phyloP scores from a whole-genome alignment of 1,140 invertebrate genomes.

The Bombus terrestris region DNA sequence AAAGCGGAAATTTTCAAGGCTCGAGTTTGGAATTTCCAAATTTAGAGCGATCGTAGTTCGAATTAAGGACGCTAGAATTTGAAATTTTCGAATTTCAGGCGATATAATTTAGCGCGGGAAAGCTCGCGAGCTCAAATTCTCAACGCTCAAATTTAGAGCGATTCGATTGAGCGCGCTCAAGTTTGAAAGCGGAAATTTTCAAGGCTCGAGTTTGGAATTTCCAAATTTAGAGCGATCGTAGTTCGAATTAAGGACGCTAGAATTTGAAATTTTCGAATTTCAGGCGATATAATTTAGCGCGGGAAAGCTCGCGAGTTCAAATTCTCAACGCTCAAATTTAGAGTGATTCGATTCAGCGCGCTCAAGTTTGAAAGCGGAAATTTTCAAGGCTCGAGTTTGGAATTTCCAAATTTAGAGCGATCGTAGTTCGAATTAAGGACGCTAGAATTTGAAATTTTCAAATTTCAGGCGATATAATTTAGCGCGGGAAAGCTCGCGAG shows the following conservation, averaged over 20 bases:
- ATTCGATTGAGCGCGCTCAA: rapidly evolving
- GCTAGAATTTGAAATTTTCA: no score
- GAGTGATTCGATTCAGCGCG: rapidly evolving
- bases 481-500: rapidly evolving
- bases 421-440: no score
- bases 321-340: no score
- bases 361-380: rapidly evolving
- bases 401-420: no score
- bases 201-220: rapidly evolving
- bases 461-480: no score
- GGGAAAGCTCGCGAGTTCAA: rapidly evolving
- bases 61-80: no score
- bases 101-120: rapidly evolving
- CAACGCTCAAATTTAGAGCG: rapidly evolving
- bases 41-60: no score
- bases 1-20: no score
- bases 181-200: rapidly evolving
- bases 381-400: rapidly evolving
- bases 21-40: no score
- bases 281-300: rapidly evolving
- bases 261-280: no score
- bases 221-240: rapidly evolving
- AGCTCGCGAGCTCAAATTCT: rapidly evolving
- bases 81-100: no score
- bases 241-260: rapidly evolving